phyloP scores from a whole-genome alignment of 2,113 vertebrate species.

The Ailurus styani region DNA sequence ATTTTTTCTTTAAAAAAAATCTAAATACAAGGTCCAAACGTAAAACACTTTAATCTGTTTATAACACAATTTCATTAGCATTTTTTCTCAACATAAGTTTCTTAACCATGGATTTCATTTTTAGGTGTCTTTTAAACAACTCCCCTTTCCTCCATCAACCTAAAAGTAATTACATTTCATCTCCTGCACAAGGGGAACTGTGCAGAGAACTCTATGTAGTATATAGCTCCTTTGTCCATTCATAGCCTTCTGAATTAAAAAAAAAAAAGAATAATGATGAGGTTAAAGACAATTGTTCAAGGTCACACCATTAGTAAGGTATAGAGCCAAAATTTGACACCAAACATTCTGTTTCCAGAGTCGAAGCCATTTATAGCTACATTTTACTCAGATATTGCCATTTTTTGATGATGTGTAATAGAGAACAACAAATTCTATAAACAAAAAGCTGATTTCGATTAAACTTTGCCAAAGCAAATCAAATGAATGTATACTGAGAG shows the following conservation, averaged over 20 bases:
- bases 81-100: background rate
- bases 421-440: background rate
- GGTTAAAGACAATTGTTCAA: background rate
- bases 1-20: background rate
- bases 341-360: background rate
- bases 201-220: background rate
- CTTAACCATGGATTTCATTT: conserved; percentile 3
- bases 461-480: background rate
- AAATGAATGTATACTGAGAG: background rate
- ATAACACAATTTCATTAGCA: background rate
- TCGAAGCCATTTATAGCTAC: background rate
- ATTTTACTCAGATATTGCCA: background rate
- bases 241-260: background rate
- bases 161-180: background rate
- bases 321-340: background rate
- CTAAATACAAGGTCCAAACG: background rate
- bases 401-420: background rate
- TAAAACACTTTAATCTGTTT: background rate
- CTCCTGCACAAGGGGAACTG: background rate
- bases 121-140: background rate
- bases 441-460: background rate
- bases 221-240: background rate
- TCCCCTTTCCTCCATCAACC: background rate
- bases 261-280: background rate
- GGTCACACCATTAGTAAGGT: background rate